A percentile compares a stretch with the other conserved stretches of the same genome.
phyloP scores from a whole-genome alignment of 1,140 invertebrate species.

The Procambarus clarkii region DNA sequence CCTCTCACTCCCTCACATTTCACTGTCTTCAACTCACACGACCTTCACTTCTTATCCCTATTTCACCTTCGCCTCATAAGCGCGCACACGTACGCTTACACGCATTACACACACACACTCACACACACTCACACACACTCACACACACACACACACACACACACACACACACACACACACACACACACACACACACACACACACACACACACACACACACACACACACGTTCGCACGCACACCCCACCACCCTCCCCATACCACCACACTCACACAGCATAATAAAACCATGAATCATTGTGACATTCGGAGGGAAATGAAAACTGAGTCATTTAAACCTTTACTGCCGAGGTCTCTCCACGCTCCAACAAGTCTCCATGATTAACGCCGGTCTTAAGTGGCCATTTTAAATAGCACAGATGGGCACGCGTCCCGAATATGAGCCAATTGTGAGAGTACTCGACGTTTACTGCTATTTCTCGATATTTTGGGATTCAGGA shows the following conservation, averaged over 20 bases:
- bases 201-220: background rate
- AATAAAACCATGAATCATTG: constrained; percentile 40
- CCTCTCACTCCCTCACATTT: too few species aligned
- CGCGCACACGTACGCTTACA: too few species aligned
- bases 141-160: constrained; percentile 20
- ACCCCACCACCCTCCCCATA: too few species aligned
- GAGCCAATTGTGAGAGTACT: constrained; percentile 2
- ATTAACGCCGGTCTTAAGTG: background rate
- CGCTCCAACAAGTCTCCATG: constrained; percentile 6
- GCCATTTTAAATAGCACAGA: constrained; percentile 23
- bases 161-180: background rate
- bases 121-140: constrained; percentile 7
- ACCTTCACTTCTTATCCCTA: too few species aligned
- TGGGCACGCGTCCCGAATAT: constrained; percentile 10
- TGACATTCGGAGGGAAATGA: constrained; percentile 23
- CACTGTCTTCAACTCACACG: too few species aligned
- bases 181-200: background rate
- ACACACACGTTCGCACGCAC: background rate
- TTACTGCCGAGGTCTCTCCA: constrained; percentile 22
- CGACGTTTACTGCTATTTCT: constrained; percentile 32
- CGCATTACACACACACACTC: background rate
- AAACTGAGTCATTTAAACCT: constrained; percentile 61
- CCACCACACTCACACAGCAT: background rate
- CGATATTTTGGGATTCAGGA: background rate
- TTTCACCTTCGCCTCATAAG: too few species aligned